These are phyloP conservation scores for Sarcophaga rosellei DNA, from an alignment of 2,888 invertebrate species.

Conservation along the genomic window DNA sequence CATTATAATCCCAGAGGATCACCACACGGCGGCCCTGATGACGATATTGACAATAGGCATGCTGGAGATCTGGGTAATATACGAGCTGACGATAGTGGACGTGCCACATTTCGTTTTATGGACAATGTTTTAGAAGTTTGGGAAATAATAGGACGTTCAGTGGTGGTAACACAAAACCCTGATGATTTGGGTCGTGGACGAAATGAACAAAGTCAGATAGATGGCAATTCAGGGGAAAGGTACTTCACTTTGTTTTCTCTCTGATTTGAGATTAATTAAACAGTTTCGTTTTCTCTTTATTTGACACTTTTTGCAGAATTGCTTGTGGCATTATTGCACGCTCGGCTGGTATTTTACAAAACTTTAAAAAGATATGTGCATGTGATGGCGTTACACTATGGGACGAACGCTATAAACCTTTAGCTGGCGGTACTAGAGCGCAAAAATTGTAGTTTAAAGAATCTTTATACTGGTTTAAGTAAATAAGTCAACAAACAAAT, in stretches of 20 bases:
- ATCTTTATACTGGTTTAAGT: not conserved
- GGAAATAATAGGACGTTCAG: slow-evolving; percentile 89
- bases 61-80: slow-evolving; percentile 87
- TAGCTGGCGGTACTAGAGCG: slow-evolving; percentile 76
- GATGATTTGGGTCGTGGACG: slow-evolving; percentile 85
- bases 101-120: slow-evolving; percentile 86
- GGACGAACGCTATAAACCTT: slow-evolving; percentile 89
- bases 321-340: slow-evolving; percentile 94
- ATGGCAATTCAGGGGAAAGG: slow-evolving; percentile 86
- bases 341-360: slow-evolving; percentile 92
- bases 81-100: slow-evolving; percentile 84
- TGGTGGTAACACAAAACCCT: slow-evolving; percentile 86
- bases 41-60: slow-evolving; percentile 81
- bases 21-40: slow-evolving; percentile 82
- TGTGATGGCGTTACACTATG: slow-evolving; percentile 95
- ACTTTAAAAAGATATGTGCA: slow-evolving; percentile 92
- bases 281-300: slow-evolving; percentile 30
- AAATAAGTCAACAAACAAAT: slow-evolving; percentile 12
- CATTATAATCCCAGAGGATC: slow-evolving; percentile 84
- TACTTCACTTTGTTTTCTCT: slow-evolving; percentile 72
- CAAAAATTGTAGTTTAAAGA: slow-evolving; percentile 71
- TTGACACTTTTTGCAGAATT: slow-evolving; percentile 82
- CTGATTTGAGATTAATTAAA: no score
- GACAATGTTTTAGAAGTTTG: slow-evolving; percentile 85
- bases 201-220: slow-evolving; percentile 82